These are phyloP conservation scores for Corythoichthys intestinalis DNA, from an alignment of 2,113 vertebrate species.

Conservation along the genomic window DNA sequence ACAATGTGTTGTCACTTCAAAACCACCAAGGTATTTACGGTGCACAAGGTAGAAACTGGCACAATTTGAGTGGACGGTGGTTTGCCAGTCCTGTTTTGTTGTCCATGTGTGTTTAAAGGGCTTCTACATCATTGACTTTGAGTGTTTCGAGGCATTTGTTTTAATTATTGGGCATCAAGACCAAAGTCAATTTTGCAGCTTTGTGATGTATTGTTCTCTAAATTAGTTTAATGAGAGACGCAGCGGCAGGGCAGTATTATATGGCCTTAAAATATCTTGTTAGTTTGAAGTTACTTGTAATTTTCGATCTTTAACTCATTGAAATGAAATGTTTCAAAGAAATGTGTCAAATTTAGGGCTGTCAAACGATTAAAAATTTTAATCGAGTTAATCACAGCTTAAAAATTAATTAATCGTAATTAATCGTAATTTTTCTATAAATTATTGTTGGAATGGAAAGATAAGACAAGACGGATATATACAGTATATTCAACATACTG, in stretches of 20 bases:
- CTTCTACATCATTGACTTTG: constrained; percentile 68
- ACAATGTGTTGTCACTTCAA: constrained; percentile 41
- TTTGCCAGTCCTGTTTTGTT: constrained; percentile 53
- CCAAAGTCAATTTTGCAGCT: constrained; percentile 61
- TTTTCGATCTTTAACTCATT: not conserved
- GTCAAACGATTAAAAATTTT: no score
- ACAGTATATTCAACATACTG: no score
- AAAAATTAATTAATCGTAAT: no score
- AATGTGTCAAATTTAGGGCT: no score
- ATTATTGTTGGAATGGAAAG: no score
- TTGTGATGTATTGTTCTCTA: constrained; percentile 49
- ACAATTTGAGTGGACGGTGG: constrained; percentile 50
- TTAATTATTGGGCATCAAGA: constrained; percentile 47
- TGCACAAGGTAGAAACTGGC: constrained; percentile 55
- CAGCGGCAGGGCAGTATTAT: constrained; percentile 11
- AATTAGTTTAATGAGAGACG: constrained; percentile 52
- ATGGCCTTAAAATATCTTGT: constrained; percentile 37
- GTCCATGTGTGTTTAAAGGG: constrained; percentile 50
- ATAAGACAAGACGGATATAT: no score
- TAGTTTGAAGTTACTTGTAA: constrained; percentile 16
- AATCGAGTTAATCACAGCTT: no score
- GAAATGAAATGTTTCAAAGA: not conserved
- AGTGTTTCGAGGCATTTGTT: constrained; percentile 56
- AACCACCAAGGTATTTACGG: constrained; percentile 62
- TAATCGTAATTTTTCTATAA: no score